These are phyloP conservation scores for Acanthopagrus latus DNA, from an alignment of 2,797 vertebrate genomes.

Conservation along the genomic window DNA sequence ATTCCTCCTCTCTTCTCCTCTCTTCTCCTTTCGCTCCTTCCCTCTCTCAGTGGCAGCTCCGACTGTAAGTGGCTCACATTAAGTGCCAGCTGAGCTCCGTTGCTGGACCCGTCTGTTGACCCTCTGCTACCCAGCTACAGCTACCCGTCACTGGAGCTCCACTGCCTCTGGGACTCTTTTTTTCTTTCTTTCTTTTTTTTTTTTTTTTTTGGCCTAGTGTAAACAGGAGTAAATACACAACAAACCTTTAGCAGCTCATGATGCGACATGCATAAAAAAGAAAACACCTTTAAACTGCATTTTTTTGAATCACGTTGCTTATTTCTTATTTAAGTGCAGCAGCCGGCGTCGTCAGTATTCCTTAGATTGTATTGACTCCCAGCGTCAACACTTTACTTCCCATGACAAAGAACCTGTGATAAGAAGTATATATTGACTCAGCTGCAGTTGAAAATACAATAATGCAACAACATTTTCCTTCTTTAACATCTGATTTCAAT, in stretches of 20 bases:
- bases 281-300: background rate
- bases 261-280: background rate
- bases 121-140: constrained; percentile 67
- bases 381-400: constrained; percentile 1
- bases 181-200: constrained; percentile 6
- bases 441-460: background rate
- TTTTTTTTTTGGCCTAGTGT: background rate
- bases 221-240: constrained; percentile 22
- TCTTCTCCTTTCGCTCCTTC: constrained; percentile 3
- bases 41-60: constrained; percentile 34
- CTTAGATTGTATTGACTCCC: background rate
- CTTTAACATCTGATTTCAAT: background rate
- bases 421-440: background rate
- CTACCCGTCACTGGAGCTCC: constrained; percentile 57
- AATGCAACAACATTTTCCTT: background rate
- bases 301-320: background rate
- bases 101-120: constrained; percentile 70
- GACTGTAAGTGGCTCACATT: constrained; percentile 69
- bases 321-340: background rate
- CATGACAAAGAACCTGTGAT: background rate
- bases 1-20: constrained; percentile 52
- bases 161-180: constrained; percentile 46
- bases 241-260: background rate
- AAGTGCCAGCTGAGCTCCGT: constrained; percentile 76
- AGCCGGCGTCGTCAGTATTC: background rate